A percentile compares a stretch with the other conserved stretches of the same genome.
These are phyloP conservation scores for Manis javanica DNA, from an alignment of 2,797 vertebrate genomes.

Conservation along the genomic window DNA sequence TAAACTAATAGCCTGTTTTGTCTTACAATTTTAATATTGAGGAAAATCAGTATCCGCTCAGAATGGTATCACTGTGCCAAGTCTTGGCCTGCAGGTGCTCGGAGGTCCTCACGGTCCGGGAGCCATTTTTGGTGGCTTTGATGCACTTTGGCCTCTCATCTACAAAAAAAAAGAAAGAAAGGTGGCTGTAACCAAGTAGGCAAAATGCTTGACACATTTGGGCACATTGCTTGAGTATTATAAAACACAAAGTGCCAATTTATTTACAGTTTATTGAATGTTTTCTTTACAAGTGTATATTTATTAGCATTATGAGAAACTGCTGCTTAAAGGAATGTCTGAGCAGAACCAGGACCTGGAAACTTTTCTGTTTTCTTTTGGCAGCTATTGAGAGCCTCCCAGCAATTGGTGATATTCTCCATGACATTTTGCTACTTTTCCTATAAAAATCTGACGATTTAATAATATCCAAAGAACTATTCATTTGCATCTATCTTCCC, in stretches of 20 bases:
- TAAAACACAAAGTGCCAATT: neutral
- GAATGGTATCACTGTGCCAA: neutral
- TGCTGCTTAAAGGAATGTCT: neutral
- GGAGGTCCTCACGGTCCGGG: neutral
- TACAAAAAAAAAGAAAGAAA: neutral
- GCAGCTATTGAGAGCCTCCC: neutral
- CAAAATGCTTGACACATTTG: neutral
- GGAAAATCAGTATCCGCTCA: neutral
- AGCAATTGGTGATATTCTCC: neutral
- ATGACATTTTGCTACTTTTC: neutral
- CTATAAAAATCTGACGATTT: neutral
- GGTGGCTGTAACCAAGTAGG: neutral
- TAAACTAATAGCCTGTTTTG: neutral
- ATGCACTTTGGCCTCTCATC: neutral
- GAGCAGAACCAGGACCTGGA: neutral
- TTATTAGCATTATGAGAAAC: neutral
- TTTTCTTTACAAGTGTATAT: neutral
- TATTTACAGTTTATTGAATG: neutral
- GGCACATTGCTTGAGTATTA: neutral
- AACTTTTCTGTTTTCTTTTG: neutral
- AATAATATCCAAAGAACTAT: neutral
- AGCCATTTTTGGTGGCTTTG: neutral
- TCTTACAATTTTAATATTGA: neutral
- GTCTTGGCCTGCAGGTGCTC: neutral
- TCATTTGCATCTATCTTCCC: neutral